Evolutionary conservation across 2,113 vertebrate species (phyloP).

Genomic region (Trichomycterus rosablanca): DNA sequence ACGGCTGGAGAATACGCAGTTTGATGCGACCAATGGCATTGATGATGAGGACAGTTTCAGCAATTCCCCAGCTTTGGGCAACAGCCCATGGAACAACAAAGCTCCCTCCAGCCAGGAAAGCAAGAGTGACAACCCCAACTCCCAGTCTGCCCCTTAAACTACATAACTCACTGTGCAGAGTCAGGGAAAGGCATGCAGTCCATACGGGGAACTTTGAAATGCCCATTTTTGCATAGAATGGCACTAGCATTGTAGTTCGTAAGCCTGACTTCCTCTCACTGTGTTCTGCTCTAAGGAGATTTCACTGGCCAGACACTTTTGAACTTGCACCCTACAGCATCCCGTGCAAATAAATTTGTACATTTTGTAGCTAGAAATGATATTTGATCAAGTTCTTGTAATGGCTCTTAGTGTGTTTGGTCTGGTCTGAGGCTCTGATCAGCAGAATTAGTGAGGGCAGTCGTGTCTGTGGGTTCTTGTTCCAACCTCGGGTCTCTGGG

Average conservation of each 20-base stretch:
- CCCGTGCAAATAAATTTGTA: conserved; percentile 13
- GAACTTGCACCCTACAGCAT: conserved; percentile 11
- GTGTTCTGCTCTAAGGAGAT: conserved; percentile 23
- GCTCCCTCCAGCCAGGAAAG: conserved; percentile 98
- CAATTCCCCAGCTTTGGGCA: conserved; percentile 95
- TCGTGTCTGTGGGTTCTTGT: conserved; percentile 71
- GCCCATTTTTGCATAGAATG: conserved; percentile 17
- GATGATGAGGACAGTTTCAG: conserved; percentile 99
- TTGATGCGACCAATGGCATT: conserved; percentile 95
- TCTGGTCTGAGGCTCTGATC: conserved; percentile 37
- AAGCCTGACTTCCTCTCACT: conserved; percentile 17
- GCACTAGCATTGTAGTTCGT: conserved; percentile 16
- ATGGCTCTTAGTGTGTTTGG: conserved; percentile 28
- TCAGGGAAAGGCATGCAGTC: conserved; percentile 41
- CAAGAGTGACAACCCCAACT: conserved; percentile 98
- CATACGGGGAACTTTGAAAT: too few relatives aligned
- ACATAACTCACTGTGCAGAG: conserved; percentile 80
- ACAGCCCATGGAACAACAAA: conserved; percentile 99
- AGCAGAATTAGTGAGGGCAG: conserved; percentile 55
- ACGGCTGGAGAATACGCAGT: conserved; percentile 98
- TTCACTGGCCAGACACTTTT: conserved; percentile 45
- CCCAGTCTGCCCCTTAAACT: conserved; percentile 94
- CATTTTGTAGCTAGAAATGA: not conserved
- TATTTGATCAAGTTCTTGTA: conserved; percentile 16
- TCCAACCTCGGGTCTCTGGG: conserved; percentile 76